Evolutionary conservation across 2,113 vertebrate species (phyloP).

Genomic region (Crypturellus undulatus): DNA sequence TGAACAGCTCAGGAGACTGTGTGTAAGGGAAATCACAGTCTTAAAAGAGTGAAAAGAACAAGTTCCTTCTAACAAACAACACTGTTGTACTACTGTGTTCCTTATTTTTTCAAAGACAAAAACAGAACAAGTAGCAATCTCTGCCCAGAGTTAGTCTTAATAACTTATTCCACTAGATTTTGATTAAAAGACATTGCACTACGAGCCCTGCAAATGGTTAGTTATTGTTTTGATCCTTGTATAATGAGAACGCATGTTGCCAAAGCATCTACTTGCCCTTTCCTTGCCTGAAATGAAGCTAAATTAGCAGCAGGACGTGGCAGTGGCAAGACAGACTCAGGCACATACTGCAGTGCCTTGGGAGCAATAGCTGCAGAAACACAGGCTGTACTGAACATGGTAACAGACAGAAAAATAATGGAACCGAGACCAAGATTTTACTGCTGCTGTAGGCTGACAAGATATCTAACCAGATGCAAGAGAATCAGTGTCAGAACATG

Average conservation of each 20-base stretch:
- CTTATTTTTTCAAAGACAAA: neutral
- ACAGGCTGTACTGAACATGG: neutral
- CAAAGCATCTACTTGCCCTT: neutral
- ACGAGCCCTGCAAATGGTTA: neutral
- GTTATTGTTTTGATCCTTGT: neutral
- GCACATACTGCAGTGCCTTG: neutral
- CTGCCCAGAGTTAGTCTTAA: neutral
- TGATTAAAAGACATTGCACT: neutral
- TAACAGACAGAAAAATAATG: neutral
- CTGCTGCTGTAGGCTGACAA: neutral
- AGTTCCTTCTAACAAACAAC: neutral
- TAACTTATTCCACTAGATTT: neutral
- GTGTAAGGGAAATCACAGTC: neutral
- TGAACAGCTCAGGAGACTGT: neutral
- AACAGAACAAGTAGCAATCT: neutral
- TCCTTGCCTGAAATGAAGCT: neutral
- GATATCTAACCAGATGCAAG: neutral
- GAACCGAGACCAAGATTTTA: neutral
- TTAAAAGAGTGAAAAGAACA: neutral
- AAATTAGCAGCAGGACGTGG: neutral
- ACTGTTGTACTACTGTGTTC: neutral
- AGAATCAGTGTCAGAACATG: neutral
- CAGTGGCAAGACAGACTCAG: neutral
- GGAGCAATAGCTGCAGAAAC: neutral
- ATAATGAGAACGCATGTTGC: neutral